Conservation (phyloP, 2,797 vertebrate genomes). For the Prionace glauca region DNA sequence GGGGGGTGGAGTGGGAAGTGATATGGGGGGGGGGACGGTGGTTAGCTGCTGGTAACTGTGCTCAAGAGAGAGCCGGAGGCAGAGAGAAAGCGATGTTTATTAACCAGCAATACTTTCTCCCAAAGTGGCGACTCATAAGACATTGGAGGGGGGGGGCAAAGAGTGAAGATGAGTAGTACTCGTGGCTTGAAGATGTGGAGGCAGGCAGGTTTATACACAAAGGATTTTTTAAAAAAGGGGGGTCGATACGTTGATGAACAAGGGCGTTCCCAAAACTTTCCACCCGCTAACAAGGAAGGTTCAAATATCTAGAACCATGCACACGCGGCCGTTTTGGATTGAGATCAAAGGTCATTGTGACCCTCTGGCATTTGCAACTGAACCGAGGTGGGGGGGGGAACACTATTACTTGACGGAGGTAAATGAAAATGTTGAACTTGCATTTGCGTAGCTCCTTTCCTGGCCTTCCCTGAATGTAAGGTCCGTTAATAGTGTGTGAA, state of each 20-base stretch:
- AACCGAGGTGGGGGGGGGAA: not conserved
- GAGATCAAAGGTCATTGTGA: not conserved
- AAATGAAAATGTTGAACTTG: constrained; percentile 36
- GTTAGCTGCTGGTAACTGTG: too few species aligned
- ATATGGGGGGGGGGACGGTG: too few species aligned
- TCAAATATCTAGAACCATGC: too few species aligned
- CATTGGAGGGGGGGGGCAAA: too few species aligned
- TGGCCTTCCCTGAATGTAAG: not conserved
- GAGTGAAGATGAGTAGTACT: not conserved
- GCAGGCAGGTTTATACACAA: not conserved
- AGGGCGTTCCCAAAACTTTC: not conserved
- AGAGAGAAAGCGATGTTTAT: not conserved
- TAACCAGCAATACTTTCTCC: not conserved
- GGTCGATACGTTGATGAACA: not conserved
- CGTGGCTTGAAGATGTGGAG: not conserved
- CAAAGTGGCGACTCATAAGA: not conserved
- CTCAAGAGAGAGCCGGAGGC: not conserved
- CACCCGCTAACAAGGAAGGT: not conserved
- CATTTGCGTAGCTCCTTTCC: not conserved
- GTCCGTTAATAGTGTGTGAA: not conserved
- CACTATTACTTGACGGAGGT: constrained; percentile 37
- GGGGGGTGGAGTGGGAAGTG: too few species aligned
- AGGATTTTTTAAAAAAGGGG: not conserved
- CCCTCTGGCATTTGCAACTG: not conserved
- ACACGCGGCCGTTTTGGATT: not conserved